A percentile compares a stretch with the other conserved stretches of the same genome.
Conservation (phyloP, 2,113 vertebrate genomes). For the Ancistrus triradiatus region DNA sequence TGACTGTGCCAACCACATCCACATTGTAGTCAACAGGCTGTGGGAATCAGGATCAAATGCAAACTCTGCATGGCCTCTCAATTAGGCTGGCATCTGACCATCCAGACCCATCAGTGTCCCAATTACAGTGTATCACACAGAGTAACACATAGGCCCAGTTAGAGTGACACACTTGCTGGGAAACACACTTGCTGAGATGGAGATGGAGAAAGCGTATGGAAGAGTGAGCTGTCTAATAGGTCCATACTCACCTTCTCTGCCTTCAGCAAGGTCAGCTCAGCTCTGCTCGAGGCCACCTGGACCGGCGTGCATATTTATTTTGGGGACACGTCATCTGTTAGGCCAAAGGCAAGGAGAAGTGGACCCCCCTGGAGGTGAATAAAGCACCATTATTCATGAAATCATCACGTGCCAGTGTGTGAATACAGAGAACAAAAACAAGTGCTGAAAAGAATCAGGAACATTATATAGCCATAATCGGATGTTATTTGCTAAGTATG, state of each 20-base stretch:
- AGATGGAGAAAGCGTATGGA: conserved; percentile 9
- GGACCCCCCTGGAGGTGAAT: too few species aligned
- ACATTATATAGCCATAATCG: too few species aligned
- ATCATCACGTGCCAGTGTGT: too few species aligned
- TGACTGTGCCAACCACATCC: too few species aligned
- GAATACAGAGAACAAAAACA: too few species aligned
- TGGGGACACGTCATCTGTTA: conserved; percentile 8
- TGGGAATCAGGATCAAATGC: conserved; percentile 13
- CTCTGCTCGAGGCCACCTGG: conserved; percentile 35
- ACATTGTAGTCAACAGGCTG: neutral
- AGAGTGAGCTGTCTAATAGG: conserved; percentile 3
- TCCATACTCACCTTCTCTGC: conserved; percentile 14
- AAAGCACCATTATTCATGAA: too few species aligned
- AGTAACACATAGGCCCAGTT: neutral
- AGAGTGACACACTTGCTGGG: neutral
- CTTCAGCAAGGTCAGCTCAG: conserved; percentile 34
- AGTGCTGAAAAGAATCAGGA: too few species aligned
- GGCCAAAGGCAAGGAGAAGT: too few species aligned
- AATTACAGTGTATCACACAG: neutral
- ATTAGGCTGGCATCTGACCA: conserved; percentile 17
- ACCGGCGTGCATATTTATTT: conserved; percentile 28
- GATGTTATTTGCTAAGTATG: too few species aligned
- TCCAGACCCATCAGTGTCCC: conserved; percentile 15
- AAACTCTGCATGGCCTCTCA: neutral
- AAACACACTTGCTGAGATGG: neutral